A percentile compares a stretch with the other conserved stretches of the same genome.
Conservation (phyloP, 2,113 vertebrate species). For the Channa argus region DNA sequence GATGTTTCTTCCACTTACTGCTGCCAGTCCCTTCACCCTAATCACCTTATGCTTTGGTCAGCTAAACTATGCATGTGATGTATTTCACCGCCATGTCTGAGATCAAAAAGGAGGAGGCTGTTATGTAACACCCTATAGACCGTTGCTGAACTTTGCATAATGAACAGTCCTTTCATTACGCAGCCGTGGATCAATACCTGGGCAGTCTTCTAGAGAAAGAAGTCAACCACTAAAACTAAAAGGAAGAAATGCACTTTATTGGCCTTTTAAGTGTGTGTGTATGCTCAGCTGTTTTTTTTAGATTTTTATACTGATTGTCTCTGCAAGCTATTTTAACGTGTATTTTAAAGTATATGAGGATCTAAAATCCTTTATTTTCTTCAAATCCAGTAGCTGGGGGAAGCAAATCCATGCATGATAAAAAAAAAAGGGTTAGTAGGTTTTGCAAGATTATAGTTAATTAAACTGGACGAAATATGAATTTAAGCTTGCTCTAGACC, state of each 20-base stretch:
- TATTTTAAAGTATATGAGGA: too few relatives aligned
- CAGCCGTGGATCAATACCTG: constrained; percentile 8
- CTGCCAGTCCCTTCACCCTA: background rate
- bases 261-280: too few relatives aligned
- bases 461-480: background rate
- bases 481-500: background rate
- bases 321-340: constrained; percentile 1
- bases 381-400: too few relatives aligned
- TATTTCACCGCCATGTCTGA: background rate
- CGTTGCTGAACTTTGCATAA: constrained; percentile 8
- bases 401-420: background rate
- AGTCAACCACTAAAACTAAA: background rate
- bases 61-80: constrained; percentile 5
- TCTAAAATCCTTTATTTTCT: too few relatives aligned
- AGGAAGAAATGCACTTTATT: too few relatives aligned
- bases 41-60: background rate
- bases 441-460: background rate
- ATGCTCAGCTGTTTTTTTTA: too few relatives aligned
- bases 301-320: background rate
- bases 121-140: background rate
- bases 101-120: background rate
- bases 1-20: background rate
- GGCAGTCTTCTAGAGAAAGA: constrained; percentile 13
- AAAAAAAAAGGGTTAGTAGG: background rate
- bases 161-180: background rate